These are phyloP conservation scores for Eupithecia subumbrata DNA, from an alignment of 2,888 invertebrate genomes.

Conservation along the genomic window DNA sequence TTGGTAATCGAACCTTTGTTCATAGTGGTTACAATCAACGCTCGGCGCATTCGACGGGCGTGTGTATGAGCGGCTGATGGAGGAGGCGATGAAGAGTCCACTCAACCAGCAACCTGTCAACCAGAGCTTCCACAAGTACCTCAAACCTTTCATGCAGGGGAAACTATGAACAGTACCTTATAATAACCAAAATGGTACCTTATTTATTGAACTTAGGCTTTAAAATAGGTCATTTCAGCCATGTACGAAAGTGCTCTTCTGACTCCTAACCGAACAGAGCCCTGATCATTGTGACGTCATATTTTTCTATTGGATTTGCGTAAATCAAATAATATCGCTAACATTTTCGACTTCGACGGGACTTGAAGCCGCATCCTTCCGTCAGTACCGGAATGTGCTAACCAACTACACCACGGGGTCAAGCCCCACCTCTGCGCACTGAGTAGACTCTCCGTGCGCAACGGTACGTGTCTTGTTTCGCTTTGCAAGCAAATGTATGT, in stretches of 20 bases:
- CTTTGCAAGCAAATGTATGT: too few species aligned
- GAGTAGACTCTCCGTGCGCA: too few species aligned
- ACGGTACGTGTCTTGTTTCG: too few species aligned
- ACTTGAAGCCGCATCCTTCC: too few species aligned
- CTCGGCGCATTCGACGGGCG: constrained; percentile 92
- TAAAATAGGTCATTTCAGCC: not conserved
- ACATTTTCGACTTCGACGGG: too few species aligned
- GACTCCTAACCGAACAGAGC: not conserved
- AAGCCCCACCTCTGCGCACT: too few species aligned
- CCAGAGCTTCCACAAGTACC: constrained; percentile 87
- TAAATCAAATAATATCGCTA: too few species aligned
- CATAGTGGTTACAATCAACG: constrained; percentile 83
- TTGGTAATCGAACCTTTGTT: not conserved
- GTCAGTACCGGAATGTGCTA: too few species aligned
- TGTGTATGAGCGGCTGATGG: constrained; percentile 90
- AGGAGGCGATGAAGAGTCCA: constrained; percentile 90
- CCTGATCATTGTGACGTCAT: not conserved
- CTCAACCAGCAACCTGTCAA: constrained; percentile 91
- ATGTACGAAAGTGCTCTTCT: not conserved
- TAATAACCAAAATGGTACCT: not conserved
- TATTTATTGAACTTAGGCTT: not conserved
- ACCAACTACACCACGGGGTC: too few species aligned
- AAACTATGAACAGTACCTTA: constrained; percentile 73
- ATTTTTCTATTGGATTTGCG: too few species aligned
- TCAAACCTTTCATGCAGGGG: constrained; percentile 90